Conservation (phyloP, 2,888 invertebrate genomes). For the Coenonympha glycerion region DNA sequence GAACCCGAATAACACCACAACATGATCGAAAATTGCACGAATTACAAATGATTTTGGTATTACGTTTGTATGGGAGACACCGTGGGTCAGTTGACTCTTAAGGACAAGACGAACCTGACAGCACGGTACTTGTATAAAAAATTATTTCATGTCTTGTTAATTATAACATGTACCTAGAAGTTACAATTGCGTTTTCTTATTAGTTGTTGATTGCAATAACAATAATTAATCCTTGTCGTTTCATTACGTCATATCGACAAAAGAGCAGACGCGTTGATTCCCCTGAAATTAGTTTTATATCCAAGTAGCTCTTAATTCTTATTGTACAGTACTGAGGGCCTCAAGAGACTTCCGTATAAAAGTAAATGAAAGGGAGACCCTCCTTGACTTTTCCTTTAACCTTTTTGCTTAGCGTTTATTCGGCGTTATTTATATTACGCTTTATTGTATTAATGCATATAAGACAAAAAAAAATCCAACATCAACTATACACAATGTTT, state of each 20-base stretch:
- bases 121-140: too few species aligned
- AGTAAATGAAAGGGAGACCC: conserved; percentile 1
- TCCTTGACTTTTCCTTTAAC: conserved; percentile 2
- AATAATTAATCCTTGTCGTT: too few species aligned
- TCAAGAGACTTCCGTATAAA: neutral
- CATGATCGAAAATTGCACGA: too few species aligned
- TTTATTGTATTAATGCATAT: neutral
- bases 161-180: too few species aligned
- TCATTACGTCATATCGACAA: neutral
- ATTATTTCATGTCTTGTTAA: too few species aligned
- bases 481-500: neutral
- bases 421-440: neutral
- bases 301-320: conserved; percentile 4
- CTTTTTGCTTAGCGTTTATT: neutral
- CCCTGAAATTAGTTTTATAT: conserved; percentile 1
- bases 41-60: too few species aligned
- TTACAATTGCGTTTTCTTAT: too few species aligned
- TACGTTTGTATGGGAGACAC: too few species aligned
- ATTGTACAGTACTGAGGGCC: conserved; percentile 1
- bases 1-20: too few species aligned
- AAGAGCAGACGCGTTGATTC: neutral
- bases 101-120: too few species aligned
- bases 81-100: too few species aligned
- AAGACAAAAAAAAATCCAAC: neutral
- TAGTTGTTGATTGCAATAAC: too few species aligned